Percentiles rank a stretch among this genome's conserved stretches.
phyloP scores from a whole-genome alignment of 2,888 invertebrate species.

The Epinotia bilunana region DNA sequence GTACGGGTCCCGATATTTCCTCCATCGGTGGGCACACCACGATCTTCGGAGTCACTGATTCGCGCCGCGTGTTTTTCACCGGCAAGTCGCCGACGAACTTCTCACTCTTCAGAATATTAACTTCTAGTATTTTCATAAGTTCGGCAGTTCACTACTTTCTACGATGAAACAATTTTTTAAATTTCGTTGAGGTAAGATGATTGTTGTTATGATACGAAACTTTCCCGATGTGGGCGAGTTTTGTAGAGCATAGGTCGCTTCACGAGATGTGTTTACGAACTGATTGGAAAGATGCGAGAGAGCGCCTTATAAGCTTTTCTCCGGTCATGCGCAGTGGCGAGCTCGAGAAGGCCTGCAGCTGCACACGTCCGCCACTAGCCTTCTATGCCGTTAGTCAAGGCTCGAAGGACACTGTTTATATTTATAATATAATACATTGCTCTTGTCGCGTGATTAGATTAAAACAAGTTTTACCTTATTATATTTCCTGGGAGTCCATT shows the following conservation, averaged over 20 bases:
- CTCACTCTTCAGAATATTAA: constrained; percentile 68
- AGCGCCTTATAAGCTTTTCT: constrained; percentile 63
- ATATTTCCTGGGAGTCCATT: not conserved
- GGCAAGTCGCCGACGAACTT: constrained; percentile 68
- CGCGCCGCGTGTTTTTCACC: constrained; percentile 64
- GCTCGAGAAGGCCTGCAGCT: constrained; percentile 55
- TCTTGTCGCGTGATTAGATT: not conserved
- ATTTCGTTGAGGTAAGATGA: constrained; percentile 48
- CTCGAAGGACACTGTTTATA: constrained; percentile 22
- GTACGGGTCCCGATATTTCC: constrained; percentile 83
- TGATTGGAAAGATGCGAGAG: constrained; percentile 58
- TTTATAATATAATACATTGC: constrained; percentile 3
- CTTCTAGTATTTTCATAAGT: constrained; percentile 75
- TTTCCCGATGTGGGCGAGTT: constrained; percentile 64
- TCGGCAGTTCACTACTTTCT: constrained; percentile 57
- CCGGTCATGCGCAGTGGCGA: constrained; percentile 65
- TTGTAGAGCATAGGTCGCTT: constrained; percentile 59
- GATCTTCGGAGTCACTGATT: constrained; percentile 75
- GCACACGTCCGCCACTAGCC: constrained; percentile 55
- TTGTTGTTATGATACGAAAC: constrained; percentile 61
- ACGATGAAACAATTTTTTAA: constrained; percentile 50
- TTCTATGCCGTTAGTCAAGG: constrained; percentile 21
- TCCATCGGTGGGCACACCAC: constrained; percentile 80
- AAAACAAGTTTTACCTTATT: not conserved
- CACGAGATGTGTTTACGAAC: constrained; percentile 64